Base-by-base conservation (phyloP, 2,797 vertebrate species). In the Anguilla obscura region DNA sequence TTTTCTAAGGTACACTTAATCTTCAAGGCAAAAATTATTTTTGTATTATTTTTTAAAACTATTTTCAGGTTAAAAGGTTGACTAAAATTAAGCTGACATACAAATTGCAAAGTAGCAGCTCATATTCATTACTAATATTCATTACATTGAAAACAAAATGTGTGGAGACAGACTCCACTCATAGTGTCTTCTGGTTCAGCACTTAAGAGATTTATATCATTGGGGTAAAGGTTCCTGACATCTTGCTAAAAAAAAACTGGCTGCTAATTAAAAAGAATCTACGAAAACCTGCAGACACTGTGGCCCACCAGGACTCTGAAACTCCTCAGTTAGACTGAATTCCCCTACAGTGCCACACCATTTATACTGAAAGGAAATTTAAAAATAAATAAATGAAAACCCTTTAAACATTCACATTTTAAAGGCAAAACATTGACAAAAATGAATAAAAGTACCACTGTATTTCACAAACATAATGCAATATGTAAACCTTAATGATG, bases 401-500 rank as follows among this genome's bases (percentile, higher is more conserved):
- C 27, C 21, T 24, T 50, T n/a, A 82, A 82, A 48, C 7, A 2
- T n/a, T 48, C 21, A 48, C 79, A 82, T 82, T 76, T 33, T 18
- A 76, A 52, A 14, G 74, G 27, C 63, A 69, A 69, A n/a, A 69
- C 9, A 74, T 36, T 74, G 3, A 33, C 48, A 1, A 18, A 48
- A 45, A 80, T 48, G 8, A 80, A 48, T 36, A 18, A 79, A 82
- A 24, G n/a, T 76, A 21, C n/a, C 45, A 10, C 6, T 48, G 45
- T 9, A 33, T 50, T 50, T 9, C 5, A 21, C 9, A 33, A 80
- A 80, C 21, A 24, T 36, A 12, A 74, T 36, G 45, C 12, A n/a
- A n/a, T 50, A 82, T n/a, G 79, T 82, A 82, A 82, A 82, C 79
- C 45, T 24, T 27, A 48, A 50, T 82, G 3, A 82, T 33, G 16